These are phyloP conservation scores for Euthynnus affinis DNA, from an alignment of 2,797 vertebrate species.

Conservation along the genomic window DNA sequence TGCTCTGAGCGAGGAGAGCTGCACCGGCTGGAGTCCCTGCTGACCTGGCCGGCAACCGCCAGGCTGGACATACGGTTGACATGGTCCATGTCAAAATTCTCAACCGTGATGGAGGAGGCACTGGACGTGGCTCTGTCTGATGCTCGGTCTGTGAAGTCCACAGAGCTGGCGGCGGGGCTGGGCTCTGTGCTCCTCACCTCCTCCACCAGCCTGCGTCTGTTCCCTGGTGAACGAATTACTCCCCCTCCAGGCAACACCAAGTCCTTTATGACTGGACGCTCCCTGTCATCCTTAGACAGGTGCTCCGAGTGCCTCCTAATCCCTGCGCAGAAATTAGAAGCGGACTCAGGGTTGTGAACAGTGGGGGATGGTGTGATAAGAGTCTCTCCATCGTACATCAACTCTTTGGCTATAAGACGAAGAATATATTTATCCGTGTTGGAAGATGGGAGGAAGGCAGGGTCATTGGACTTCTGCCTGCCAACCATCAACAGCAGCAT, in stretches of 20 bases:
- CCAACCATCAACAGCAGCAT: constrained; percentile 93
- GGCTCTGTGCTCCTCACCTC: constrained; percentile 87
- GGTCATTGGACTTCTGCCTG: constrained; percentile 90
- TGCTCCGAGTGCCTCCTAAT: constrained; percentile 88
- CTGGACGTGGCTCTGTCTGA: constrained; percentile 83
- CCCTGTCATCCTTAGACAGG: constrained; percentile 76
- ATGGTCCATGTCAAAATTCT: constrained; percentile 84
- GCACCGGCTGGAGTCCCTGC: constrained; percentile 84
- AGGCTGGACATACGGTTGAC: constrained; percentile 70
- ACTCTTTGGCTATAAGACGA: constrained; percentile 87
- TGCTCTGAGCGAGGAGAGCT: constrained; percentile 80
- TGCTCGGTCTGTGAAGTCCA: constrained; percentile 85
- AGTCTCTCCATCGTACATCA: constrained; percentile 80
- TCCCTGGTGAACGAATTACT: constrained; percentile 78
- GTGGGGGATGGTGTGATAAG: constrained; percentile 60
- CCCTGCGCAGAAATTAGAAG: constrained; percentile 68
- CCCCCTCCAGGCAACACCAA: constrained; percentile 87
- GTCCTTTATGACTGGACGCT: constrained; percentile 79
- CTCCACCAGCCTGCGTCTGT: constrained; percentile 88
- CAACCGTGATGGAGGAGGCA: constrained; percentile 78
- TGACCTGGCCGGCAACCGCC: constrained; percentile 72
- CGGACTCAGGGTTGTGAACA: constrained; percentile 73
- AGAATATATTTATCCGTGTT: constrained; percentile 92
- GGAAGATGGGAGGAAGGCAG: constrained; percentile 92
- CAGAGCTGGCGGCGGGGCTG: constrained; percentile 85